Conservation (phyloP, 2,113 vertebrate genomes). For the Epinephelus fuscoguttatus region DNA sequence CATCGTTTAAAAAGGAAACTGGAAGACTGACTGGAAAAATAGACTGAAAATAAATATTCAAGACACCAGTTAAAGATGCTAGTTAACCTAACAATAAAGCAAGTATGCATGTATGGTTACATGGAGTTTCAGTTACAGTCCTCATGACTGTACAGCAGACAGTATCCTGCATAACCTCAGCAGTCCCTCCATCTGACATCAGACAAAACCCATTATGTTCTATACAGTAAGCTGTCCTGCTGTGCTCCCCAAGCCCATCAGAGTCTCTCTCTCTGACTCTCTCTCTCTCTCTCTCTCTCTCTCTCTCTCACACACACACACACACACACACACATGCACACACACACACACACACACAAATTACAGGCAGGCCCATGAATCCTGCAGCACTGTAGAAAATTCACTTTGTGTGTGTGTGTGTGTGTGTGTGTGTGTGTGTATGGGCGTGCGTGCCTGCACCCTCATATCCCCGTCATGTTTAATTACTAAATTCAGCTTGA, state of each 20-base stretch:
- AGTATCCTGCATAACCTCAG: background rate
- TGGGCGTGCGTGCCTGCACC: background rate
- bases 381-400: background rate
- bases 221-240: conserved; percentile 4
- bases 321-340: conserved; percentile 7
- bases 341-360: background rate
- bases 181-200: background rate
- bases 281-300: no score
- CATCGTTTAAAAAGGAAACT: no score
- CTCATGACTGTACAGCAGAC: background rate
- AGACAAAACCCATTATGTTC: conserved; percentile 23
- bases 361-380: background rate
- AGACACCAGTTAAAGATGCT: no score
- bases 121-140: no score
- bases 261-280: no score
- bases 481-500: conserved; percentile 38
- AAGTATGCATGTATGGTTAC: background rate
- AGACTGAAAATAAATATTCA: no score
- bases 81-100: background rate
- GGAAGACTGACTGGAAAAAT: no score
- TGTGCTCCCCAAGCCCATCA: background rate
- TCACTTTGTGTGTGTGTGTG: background rate
- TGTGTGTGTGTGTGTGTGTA: background rate
- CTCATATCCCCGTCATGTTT: conserved; percentile 38
- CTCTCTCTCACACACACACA: background rate